Base-by-base conservation (phyloP, 2,797 vertebrate genomes). In the Ctenochaetus hawaiiensis region DNA sequence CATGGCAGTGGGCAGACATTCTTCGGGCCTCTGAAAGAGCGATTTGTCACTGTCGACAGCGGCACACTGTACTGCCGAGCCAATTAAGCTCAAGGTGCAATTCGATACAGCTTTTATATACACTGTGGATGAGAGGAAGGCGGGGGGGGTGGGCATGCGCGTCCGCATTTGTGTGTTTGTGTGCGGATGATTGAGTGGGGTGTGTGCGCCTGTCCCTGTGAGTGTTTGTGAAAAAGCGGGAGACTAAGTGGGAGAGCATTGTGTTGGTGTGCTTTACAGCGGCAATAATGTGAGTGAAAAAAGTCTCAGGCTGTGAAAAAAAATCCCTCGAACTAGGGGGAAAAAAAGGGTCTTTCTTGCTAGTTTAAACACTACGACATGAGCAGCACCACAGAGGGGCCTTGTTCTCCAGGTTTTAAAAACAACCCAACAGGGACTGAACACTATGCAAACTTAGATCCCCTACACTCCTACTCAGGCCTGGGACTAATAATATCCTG, bases 31-130 rank as follows among this genome's bases (percentile, higher is more conserved):
- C 84, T 93, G 92, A 95, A 94, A 94, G 92, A 87, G 57, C 79
- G 87, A 95, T 95, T 94, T 95, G 95, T 96, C 94, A 94, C 90
- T 87, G 91, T 93, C 72, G 87, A 95, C 93, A 93, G 92, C 90
- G 8, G 77, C 52, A 52, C 92, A 92, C 92, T 93, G 92, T 94
- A 94, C 89, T 61, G 79, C 92, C 64, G 89, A 88, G 93, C 90
- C 94, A 94, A 94, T 95, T 94, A 94, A 93, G 91, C 80, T 89
- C 82, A 91, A 93, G 89, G 87, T 93, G 95, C 90, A 95, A 95
- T 89, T 94, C 67, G 92, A 96, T 94, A 92, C 90, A 87, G 92
- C 92, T 94, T 94, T 92, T 93, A 92, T 95, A 94, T 89, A 94
- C 91, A 94, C 84, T 85, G 84, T 74, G 89, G 89, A 92, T 87